A percentile compares a stretch with the other conserved stretches of the same genome.
Evolutionary conservation across 1,140 invertebrate genomes (phyloP).

Genomic region (Drosophila erecta): DNA sequence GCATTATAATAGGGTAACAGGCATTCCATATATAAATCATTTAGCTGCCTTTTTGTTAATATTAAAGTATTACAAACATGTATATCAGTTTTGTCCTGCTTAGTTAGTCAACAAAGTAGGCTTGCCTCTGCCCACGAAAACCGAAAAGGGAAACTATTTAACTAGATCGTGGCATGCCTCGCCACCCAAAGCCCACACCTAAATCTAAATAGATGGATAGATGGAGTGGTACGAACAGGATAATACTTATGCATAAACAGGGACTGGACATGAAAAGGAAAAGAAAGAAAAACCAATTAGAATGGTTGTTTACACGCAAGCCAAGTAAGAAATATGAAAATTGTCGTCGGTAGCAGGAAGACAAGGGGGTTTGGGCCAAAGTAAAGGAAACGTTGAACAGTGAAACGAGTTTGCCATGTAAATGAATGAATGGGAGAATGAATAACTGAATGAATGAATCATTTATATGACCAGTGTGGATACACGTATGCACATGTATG

Average conservation of each 20-base stretch:
- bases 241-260: slow-evolving; percentile 61
- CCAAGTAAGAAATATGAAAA: slow-evolving; percentile 56
- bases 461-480: slow-evolving; percentile 45
- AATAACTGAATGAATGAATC: slow-evolving; percentile 58
- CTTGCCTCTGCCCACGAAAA: slow-evolving; percentile 5
- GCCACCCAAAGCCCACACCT: slow-evolving; percentile 17
- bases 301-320: slow-evolving; percentile 74
- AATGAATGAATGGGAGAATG: slow-evolving; percentile 50
- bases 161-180: slow-evolving; percentile 60
- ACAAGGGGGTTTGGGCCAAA: slow-evolving; percentile 3
- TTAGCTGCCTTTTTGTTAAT: too few relatives aligned
- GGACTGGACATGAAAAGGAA: slow-evolving; percentile 63
- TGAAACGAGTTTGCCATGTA: slow-evolving; percentile 57
- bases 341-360: slow-evolving; percentile 27
- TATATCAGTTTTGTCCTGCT: not conserved
- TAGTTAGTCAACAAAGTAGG: not conserved
- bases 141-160: slow-evolving; percentile 44
- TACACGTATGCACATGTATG: slow-evolving; percentile 11
- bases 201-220: slow-evolving; percentile 13
- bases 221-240: slow-evolving; percentile 39
- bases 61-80: too few relatives aligned
- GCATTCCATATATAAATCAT: not conserved
- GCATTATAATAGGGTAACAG: too few relatives aligned
- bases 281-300: slow-evolving; percentile 59
- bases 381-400: slow-evolving; percentile 33